These are phyloP conservation scores for Ictidomys tridecemlineatus DNA, from an alignment of 2,113 vertebrate genomes.

Conservation along the genomic window DNA sequence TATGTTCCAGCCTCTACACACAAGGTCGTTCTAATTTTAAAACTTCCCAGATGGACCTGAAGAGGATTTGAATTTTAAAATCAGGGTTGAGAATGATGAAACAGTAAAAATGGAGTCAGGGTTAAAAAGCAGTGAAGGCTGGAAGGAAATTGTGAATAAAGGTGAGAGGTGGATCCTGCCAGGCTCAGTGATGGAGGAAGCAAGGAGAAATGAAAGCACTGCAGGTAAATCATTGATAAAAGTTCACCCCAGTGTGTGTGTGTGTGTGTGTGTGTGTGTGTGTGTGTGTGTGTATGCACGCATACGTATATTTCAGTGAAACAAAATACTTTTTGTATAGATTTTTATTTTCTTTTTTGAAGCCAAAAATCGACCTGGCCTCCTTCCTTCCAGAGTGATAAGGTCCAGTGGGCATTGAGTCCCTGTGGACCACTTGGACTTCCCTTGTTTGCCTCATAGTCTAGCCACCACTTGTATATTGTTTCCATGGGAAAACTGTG, in stretches of 20 bases:
- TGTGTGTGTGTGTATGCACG: not conserved
- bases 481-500: not conserved
- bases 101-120: not conserved
- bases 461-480: not conserved
- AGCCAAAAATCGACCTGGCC: not conserved
- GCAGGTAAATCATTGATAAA: not conserved
- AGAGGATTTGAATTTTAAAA: constrained; percentile 32
- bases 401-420: not conserved
- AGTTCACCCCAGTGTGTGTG: not conserved
- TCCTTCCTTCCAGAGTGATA: too few relatives aligned
- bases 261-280: not conserved
- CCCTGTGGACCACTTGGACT: not conserved
- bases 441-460: not conserved
- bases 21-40: not conserved
- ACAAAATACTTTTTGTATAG: constrained; percentile 18
- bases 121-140: not conserved
- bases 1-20: not conserved
- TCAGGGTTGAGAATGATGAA: not conserved
- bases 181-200: not conserved
- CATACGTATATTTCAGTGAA: not conserved
- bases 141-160: not conserved
- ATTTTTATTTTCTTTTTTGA: not conserved
- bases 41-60: not conserved
- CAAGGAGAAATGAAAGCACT: not conserved
- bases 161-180: not conserved